Base-by-base conservation (phyloP, 2,888 invertebrate species). In the Xylophagus ater region DNA sequence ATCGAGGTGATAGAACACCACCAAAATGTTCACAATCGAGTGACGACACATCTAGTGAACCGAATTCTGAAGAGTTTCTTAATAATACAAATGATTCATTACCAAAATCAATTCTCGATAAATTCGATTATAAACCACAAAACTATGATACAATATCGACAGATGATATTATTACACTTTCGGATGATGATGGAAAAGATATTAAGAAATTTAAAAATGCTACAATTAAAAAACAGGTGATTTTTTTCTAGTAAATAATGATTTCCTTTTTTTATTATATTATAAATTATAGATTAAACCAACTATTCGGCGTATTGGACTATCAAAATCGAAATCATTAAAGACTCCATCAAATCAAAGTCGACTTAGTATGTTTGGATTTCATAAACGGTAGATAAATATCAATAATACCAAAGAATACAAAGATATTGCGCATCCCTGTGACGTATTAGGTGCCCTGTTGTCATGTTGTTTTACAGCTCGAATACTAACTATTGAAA, bases 291-390 rank as follows among this genome's bases (percentile, higher is more conserved):
- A 40, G 34, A 4, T 15, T 7, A 40, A 40, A 25, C 23, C 34
- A 24, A 15, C 23, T 29, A 21, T 30, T 20, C 31, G 37, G 3
- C 30, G 35, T 5, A 32, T 35, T 10, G 43, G 43, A 13, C 20
- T 58, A 58, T 41, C 62, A 53, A 50, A 65, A 59, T 23, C 55
- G 57, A 3, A 63, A 59, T 0, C 31, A 66, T 29, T 45, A 49
- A 12, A 65, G 59, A 49, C 57, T 53, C 19, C 56, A 60, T 34
- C 67, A 42, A 68, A 68, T 5, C 78, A 76, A 36, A 73, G 73
- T 20, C 65, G 76, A 49, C 55, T 80, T n/a, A 74, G 72, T 57
- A 76, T 68, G 65, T 80, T 74, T 58, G 78, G 77, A 15, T 79
- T 78, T 53, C 69, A 76, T 52, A 76, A 72, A 54, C 72, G 72